These are phyloP conservation scores for Dasypogon diadema DNA, from an alignment of 2,888 invertebrate species.

Conservation along the genomic window DNA sequence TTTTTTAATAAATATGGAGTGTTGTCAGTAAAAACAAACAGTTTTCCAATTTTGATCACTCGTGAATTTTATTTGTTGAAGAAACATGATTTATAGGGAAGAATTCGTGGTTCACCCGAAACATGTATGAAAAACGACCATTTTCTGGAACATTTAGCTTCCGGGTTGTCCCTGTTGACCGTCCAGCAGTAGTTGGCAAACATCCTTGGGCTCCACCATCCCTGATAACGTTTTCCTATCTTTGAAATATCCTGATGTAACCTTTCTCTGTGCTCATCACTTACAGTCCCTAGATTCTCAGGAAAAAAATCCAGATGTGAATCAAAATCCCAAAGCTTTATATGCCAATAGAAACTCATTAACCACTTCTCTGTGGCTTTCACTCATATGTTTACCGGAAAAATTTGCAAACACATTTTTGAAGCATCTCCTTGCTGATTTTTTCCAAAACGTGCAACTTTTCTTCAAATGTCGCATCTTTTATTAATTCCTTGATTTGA, in stretches of 20 bases:
- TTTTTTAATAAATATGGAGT: too few relatives aligned
- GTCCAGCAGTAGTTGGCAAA: constrained; percentile 63
- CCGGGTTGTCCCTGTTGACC: constrained; percentile 49
- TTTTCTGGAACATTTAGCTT: constrained; percentile 10
- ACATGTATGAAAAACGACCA: too few relatives aligned
- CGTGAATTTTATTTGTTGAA: neutral
- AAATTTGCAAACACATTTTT: constrained; percentile 50
- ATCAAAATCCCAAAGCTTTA: constrained; percentile 58
- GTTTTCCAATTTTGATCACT: too few relatives aligned
- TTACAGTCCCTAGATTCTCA: constrained; percentile 62
- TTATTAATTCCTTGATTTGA: constrained; percentile 55
- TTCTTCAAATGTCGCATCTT: constrained; percentile 52
- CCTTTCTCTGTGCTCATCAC: constrained; percentile 64
- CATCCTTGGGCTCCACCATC: constrained; percentile 61
- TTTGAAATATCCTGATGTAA: constrained; percentile 64
- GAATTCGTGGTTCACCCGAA: too few relatives aligned
- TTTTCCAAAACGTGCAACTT: constrained; percentile 51
- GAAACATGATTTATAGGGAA: neutral
- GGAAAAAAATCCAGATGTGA: constrained; percentile 63
- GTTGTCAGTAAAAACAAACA: too few relatives aligned
- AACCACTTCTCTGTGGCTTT: constrained; percentile 54
- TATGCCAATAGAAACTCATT: constrained; percentile 51
- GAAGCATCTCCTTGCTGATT: constrained; percentile 49
- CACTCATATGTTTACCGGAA: constrained; percentile 54
- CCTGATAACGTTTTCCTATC: constrained; percentile 63